Percentiles rank a stretch among this genome's conserved stretches.
Conservation (phyloP, 2,888 invertebrate genomes). For the Cephalotes varians region DNA sequence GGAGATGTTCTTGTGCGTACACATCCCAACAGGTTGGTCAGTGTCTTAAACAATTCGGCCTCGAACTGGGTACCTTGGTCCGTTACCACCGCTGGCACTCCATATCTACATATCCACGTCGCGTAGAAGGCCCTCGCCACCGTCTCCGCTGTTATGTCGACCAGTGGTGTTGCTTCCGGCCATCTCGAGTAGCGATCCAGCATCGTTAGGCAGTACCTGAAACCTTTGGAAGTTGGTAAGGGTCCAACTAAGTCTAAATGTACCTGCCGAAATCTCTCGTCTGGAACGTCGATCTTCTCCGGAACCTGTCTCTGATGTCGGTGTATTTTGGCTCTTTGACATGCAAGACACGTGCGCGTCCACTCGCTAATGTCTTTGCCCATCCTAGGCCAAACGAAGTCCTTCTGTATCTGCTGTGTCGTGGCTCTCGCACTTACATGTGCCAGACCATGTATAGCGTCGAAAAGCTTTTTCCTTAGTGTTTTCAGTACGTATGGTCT, state of each 20-base stretch:
- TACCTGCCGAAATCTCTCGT: constrained; percentile 64
- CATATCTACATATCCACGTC: constrained; percentile 84
- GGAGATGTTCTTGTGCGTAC: no score
- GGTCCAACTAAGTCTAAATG: constrained; percentile 83
- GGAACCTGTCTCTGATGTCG: no score
- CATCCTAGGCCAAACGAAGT: no score
- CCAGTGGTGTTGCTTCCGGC: constrained; percentile 74
- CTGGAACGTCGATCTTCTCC: constrained; percentile 61
- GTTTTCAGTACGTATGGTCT: constrained; percentile 72
- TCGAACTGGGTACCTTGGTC: neutral
- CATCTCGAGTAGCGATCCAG: constrained; percentile 52
- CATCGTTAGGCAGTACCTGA: constrained; percentile 66
- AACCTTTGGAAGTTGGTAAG: constrained; percentile 77
- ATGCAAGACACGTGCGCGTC: no score
- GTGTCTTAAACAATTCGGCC: neutral
- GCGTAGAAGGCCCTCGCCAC: constrained; percentile 78
- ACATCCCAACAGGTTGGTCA: neutral
- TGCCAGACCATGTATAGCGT: no score
- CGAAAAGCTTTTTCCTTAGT: neutral
- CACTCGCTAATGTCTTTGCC: no score
- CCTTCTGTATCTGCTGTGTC: no score
- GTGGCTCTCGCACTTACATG: no score
- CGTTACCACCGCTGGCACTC: constrained; percentile 76
- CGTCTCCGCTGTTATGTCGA: constrained; percentile 72
- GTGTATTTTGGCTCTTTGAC: no score